phyloP scores from a whole-genome alignment of 2,113 vertebrate species.

The Nymphicus hollandicus region DNA sequence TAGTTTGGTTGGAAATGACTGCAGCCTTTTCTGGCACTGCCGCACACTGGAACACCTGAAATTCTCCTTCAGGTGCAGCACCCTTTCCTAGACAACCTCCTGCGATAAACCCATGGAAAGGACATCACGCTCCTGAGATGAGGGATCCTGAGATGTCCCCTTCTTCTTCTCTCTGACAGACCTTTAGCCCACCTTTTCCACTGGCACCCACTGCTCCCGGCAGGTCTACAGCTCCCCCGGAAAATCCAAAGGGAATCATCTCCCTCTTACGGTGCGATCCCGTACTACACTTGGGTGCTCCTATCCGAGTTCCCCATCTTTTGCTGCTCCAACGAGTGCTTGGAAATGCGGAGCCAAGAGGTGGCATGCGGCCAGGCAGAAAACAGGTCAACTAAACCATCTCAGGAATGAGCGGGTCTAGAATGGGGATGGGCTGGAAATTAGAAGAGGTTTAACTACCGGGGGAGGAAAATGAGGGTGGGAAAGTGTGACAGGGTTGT shows the following conservation, averaged over 20 bases:
- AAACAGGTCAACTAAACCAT: rapidly evolving
- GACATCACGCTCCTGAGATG: neutral
- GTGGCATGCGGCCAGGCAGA: neutral
- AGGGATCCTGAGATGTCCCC: neutral
- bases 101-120: neutral
- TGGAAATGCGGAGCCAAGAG: neutral
- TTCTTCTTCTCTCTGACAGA: neutral
- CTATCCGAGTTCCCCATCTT: neutral
- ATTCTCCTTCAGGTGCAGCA: neutral
- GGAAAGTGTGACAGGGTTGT: neutral
- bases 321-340: neutral
- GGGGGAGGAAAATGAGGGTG: neutral
- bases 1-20: neutral
- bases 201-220: neutral
- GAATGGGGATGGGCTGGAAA: neutral
- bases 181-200: neutral
- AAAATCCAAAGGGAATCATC: constrained; percentile 53
- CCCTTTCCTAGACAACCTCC: neutral
- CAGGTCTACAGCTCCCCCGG: neutral
- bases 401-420: neutral
- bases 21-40: neutral
- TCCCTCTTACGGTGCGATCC: constrained; percentile 52
- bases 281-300: constrained; percentile 11
- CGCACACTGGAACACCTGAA: neutral
- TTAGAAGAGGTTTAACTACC: neutral